phyloP scores from a whole-genome alignment of 2,113 vertebrate species.

The Neotragus pygmaeus region DNA sequence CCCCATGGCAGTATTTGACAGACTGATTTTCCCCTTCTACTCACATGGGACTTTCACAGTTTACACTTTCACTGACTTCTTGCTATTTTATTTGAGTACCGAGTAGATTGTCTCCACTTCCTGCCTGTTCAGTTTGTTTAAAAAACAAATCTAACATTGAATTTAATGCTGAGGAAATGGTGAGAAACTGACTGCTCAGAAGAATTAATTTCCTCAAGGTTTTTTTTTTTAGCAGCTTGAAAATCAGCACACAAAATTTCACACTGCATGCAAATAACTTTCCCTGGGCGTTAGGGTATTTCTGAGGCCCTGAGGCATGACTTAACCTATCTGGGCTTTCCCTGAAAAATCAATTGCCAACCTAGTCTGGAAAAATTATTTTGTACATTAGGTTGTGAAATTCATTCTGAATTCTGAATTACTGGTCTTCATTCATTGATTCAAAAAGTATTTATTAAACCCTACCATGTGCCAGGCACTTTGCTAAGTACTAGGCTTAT shows the following conservation, averaged over 20 bases:
- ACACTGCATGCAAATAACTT: background rate
- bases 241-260: background rate
- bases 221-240: slow-evolving; percentile 18
- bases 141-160: slow-evolving; percentile 34
- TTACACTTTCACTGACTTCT: background rate
- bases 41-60: background rate
- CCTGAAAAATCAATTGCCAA: background rate
- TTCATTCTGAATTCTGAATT: background rate
- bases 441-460: background rate
- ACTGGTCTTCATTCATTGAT: background rate
- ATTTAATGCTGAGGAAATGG: slow-evolving; percentile 29
- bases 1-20: background rate
- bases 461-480: background rate
- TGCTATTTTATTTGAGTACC: background rate
- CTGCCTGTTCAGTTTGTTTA: background rate
- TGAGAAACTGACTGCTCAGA: slow-evolving; percentile 3
- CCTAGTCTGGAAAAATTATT: background rate
- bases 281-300: background rate
- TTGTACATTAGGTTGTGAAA: background rate
- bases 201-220: slow-evolving; percentile 47
- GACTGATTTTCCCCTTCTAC: background rate
- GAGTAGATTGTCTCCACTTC: background rate
- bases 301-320: background rate
- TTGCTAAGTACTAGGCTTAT: background rate
- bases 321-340: background rate